Conservation (phyloP, 1,140 invertebrate species). For the Andrena cerasifolii region DNA sequence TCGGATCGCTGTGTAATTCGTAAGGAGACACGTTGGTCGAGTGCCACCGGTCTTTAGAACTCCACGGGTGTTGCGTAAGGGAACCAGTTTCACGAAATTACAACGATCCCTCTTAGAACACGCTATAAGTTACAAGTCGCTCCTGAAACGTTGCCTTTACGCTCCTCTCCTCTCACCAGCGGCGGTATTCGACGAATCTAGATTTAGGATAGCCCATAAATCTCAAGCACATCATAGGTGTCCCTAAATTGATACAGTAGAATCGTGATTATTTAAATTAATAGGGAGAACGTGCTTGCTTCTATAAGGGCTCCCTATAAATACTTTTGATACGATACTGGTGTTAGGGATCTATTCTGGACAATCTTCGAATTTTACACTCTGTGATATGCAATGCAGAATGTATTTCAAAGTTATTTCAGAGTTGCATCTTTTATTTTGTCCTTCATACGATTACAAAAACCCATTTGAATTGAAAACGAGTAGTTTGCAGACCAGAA, state of each 20-base stretch:
- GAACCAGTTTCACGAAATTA: conserved; percentile 75
- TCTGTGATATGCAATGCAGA: too few relatives aligned
- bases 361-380: too few relatives aligned
- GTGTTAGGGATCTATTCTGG: too few relatives aligned
- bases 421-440: too few relatives aligned
- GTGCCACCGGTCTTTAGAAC: conserved; percentile 72
- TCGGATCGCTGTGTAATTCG: conserved; percentile 66
- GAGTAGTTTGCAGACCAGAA: too few relatives aligned
- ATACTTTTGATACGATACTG: too few relatives aligned
- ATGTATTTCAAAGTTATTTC: too few relatives aligned
- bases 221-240: not conserved
- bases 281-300: too few relatives aligned
- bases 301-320: too few relatives aligned
- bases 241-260: not conserved
- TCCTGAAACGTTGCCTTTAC: not conserved
- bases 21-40: conserved; percentile 66
- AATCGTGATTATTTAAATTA: too few relatives aligned
- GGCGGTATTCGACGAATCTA: not conserved
- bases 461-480: too few relatives aligned
- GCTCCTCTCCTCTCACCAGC: not conserved
- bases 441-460: too few relatives aligned
- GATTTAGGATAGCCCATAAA: not conserved
- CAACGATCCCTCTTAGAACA: conserved; percentile 59
- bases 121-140: conserved; percentile 55
- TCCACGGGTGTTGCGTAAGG: conserved; percentile 47